phyloP scores from a whole-genome alignment of 2,797 vertebrate species.

The Malacoctenus gilli region DNA sequence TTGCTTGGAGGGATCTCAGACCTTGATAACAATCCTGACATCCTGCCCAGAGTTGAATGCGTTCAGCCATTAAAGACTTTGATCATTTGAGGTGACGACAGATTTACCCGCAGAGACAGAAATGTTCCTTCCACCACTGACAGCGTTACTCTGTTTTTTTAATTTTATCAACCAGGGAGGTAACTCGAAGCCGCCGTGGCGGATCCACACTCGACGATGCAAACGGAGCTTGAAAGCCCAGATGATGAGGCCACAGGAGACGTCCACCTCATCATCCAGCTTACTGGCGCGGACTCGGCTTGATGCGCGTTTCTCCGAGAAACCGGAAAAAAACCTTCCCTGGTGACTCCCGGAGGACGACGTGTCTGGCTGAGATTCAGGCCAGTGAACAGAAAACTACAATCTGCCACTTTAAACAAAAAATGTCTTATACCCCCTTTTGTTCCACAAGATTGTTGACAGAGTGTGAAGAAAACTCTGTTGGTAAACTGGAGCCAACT shows the following conservation, averaged over 20 bases:
- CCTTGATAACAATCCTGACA: no score
- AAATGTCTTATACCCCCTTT: conserved; percentile 8
- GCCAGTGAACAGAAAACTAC: conserved; percentile 57
- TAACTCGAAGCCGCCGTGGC: background rate
- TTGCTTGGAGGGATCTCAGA: no score
- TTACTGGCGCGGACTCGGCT: conserved; percentile 31
- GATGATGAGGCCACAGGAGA: conserved; percentile 35
- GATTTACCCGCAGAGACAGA: no score
- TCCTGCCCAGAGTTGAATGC: no score
- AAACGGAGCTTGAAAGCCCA: conserved; percentile 37
- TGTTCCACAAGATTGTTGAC: conserved; percentile 15
- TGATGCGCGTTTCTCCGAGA: conserved; percentile 29
- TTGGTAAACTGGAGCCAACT: background rate
- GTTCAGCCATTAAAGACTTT: no score
- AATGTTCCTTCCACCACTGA: no score
- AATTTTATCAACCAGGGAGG: no score
- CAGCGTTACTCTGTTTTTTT: no score
- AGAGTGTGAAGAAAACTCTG: conserved; percentile 14
- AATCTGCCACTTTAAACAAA: conserved; percentile 40
- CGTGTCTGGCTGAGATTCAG: conserved; percentile 39
- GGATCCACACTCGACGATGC: conserved; percentile 4
- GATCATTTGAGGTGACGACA: no score
- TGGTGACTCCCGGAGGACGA: conserved; percentile 30
- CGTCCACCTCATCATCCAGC: conserved; percentile 33
- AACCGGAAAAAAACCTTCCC: conserved; percentile 27